phyloP scores from a whole-genome alignment of 2,888 invertebrate genomes.

The Erannis defoliaria region DNA sequence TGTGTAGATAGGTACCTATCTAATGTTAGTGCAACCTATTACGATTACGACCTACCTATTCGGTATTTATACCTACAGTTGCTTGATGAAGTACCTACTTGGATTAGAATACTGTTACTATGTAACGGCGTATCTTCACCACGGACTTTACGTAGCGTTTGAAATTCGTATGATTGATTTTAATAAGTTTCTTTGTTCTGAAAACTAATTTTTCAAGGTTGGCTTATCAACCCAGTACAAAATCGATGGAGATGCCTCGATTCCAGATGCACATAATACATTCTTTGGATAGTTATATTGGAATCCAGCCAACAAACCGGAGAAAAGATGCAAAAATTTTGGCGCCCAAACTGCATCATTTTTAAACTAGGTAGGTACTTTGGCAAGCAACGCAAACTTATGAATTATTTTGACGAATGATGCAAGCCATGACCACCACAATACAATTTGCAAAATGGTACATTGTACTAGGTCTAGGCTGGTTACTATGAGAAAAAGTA shows the following conservation, averaged over 20 bases:
- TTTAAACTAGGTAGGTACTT: background rate
- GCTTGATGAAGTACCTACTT: no score
- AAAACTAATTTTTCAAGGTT: constrained; percentile 1
- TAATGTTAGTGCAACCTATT: background rate
- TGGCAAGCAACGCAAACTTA: background rate
- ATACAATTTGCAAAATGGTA: background rate
- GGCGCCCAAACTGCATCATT: constrained; percentile 50
- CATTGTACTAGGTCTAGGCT: background rate
- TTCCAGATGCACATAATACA: constrained; percentile 45
- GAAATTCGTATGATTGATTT: background rate
- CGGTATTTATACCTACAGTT: no score
- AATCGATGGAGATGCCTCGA: constrained; percentile 50
- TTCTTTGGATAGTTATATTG: constrained; percentile 49
- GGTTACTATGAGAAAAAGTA: constrained; percentile 3
- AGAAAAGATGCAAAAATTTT: constrained; percentile 46
- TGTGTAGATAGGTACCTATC: background rate
- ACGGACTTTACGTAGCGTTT: background rate
- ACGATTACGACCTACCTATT: background rate
- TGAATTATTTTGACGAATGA: background rate
- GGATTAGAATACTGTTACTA: background rate
- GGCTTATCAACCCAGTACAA: background rate
- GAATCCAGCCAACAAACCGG: constrained; percentile 59
- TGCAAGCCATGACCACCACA: constrained; percentile 3
- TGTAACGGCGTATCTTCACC: background rate
- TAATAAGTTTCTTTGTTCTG: constrained; percentile 9